Percentiles rank a stretch among this genome's conserved stretches.
Evolutionary conservation across 2,888 invertebrate genomes (phyloP).

Genomic region (Rhyacophila evoluta): DNA sequence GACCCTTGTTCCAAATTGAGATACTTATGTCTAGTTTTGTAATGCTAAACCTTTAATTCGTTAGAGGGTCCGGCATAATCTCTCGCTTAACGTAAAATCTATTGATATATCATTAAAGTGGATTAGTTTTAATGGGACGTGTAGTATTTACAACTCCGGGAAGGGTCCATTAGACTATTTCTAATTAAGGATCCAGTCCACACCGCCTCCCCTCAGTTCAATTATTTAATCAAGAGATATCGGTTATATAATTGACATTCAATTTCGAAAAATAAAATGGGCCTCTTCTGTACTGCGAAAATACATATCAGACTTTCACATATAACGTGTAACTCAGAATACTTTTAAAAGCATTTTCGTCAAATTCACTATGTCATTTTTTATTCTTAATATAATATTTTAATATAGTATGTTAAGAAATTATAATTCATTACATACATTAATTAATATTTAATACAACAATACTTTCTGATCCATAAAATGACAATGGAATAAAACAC

Average conservation of each 20-base stretch:
- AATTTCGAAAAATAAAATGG: not conserved
- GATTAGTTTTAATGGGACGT: conserved; percentile 36
- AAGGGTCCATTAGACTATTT: not conserved
- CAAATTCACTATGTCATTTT: too few relatives aligned
- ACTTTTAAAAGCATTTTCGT: too few relatives aligned
- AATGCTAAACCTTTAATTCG: conserved; percentile 3
- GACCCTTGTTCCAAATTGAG: conserved; percentile 45
- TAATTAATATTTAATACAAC: too few relatives aligned
- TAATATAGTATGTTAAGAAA: too few relatives aligned
- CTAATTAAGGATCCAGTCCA: not conserved
- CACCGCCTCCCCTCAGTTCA: not conserved
- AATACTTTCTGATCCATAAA: too few relatives aligned
- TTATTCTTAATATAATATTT: too few relatives aligned
- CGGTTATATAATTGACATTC: not conserved
- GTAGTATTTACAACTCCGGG: conserved; percentile 30
- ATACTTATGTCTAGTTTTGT: conserved; percentile 20
- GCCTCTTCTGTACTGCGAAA: too few relatives aligned
- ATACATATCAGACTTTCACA: too few relatives aligned
- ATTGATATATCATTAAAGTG: conserved; percentile 40
- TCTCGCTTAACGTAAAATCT: conserved; percentile 31
- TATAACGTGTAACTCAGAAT: too few relatives aligned
- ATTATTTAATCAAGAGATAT: not conserved
- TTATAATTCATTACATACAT: too few relatives aligned
- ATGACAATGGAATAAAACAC: too few relatives aligned
- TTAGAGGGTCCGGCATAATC: not conserved